Evolutionary conservation across 2,113 vertebrate species (phyloP), one percentile per base, ranked within the genome.

Genomic region (Nothobranchius kuhntae): DNA sequence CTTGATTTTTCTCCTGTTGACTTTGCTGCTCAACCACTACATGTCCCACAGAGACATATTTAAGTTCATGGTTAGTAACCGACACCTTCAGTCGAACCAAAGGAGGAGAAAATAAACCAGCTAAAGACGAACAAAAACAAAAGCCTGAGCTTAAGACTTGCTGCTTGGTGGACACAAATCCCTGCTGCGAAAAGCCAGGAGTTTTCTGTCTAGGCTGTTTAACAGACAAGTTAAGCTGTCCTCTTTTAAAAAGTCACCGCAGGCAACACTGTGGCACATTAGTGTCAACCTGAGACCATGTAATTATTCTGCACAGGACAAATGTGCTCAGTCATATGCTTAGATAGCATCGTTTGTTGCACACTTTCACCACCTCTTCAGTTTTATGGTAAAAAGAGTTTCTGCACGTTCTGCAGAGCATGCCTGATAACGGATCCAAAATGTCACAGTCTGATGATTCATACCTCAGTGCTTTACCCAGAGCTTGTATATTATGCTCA

Each of bases 321-420:
- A 83, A 80, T 58, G 61, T 67, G 65, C 77, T 84, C 71, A 70
- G 80, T 81, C 81, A 86, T 76, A 53, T 54, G 35, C 57, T 76
- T 38, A 35, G 75, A 88, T 82, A 77, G 38, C 62, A 73, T 86
- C 83, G 51, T 17, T 68, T 68, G 59, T 54, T 51, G 61, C 66
- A 9, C 44, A 30, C 54, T 62, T 53, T 51, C 21, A 57, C 77
- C 60, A 59, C 68, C 68, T 71, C 57, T 73, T 53, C 53, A 50
- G 12, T 74, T 63, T 75, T 12, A 64, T 67, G 68, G 50, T 48
- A 44, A 81, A 77, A 75, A 36, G 56, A 74, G 61, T 30, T 21
- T 21, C 21, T 75, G 42, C 65, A 63, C 64, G 81, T 71, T 69
- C 75, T 80, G 57, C 74, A 69, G 61, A 62, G 75, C 73, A 78